A percentile compares a stretch with the other conserved stretches of the same genome.
Conservation (phyloP, 2,888 invertebrate species). For the Agrotis clavis region DNA sequence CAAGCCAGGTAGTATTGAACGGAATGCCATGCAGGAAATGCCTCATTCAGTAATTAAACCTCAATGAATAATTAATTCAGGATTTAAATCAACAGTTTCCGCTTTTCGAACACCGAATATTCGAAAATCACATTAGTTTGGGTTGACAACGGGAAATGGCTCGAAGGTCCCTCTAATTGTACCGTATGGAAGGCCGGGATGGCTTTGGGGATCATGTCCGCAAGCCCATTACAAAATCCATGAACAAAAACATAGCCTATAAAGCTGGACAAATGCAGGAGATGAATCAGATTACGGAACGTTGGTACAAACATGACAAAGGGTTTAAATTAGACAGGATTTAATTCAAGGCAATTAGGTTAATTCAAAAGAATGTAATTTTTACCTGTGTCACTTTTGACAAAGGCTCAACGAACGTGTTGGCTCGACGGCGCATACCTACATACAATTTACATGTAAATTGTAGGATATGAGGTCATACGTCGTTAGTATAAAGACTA, state of each 20-base stretch:
- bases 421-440: conserved; percentile 19
- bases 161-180: conserved; percentile 34
- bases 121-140: conserved; percentile 9
- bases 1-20: not conserved
- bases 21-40: conserved; percentile 1
- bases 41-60: not conserved
- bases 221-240: conserved; percentile 30
- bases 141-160: conserved; percentile 2
- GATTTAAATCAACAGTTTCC: conserved; percentile 17
- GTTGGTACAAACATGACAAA: conserved; percentile 49
- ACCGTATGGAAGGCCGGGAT: conserved; percentile 5
- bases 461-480: conserved; percentile 18
- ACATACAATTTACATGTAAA: conserved; percentile 8
- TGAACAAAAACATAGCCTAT: conserved; percentile 26
- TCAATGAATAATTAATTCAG: conserved; percentile 4
- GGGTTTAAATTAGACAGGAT: conserved; percentile 56
- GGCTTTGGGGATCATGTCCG: conserved; percentile 7
- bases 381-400: conserved; percentile 61
- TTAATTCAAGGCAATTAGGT: conserved; percentile 48
- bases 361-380: conserved; percentile 57
- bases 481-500: conserved; percentile 11
- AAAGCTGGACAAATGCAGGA: conserved; percentile 38
- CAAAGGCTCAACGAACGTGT: conserved; percentile 50
- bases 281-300: conserved; percentile 36
- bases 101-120: not conserved